These are phyloP conservation scores for Adoxophyes honmai DNA, from an alignment of 1,140 invertebrate species.

Conservation along the genomic window DNA sequence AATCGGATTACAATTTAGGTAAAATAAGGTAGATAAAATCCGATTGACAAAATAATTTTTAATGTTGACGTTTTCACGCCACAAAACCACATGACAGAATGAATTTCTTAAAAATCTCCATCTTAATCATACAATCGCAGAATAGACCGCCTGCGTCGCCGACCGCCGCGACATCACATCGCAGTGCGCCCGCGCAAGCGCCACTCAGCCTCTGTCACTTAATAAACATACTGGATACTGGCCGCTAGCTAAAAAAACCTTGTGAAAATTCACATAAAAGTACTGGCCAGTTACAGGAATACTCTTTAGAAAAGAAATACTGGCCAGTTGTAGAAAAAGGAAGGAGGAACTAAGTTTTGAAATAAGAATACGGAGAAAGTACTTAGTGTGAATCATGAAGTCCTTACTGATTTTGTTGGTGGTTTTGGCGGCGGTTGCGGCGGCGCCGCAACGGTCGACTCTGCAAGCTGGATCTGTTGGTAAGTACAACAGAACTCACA, in stretches of 20 bases:
- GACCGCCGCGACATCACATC: slow-evolving; percentile 8
- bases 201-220: slow-evolving; percentile 2
- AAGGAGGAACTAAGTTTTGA: too few relatives aligned
- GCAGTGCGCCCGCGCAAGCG: slow-evolving; percentile 10
- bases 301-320: neutral
- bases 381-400: slow-evolving; percentile 16
- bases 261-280: neutral
- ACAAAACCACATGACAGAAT: too few relatives aligned
- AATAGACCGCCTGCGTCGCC: slow-evolving; percentile 3
- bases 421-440: slow-evolving; percentile 14
- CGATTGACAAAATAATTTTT: too few relatives aligned
- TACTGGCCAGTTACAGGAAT: neutral
- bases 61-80: too few relatives aligned
- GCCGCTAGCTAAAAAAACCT: neutral
- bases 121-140: neutral
- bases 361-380: neutral
- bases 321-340: neutral
- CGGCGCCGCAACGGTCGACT: slow-evolving; percentile 18
- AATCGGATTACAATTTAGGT: too few relatives aligned
- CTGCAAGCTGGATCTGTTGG: slow-evolving; percentile 24
- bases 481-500: too few relatives aligned
- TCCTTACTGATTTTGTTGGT: slow-evolving; percentile 19
- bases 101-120: too few relatives aligned
- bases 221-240: slow-evolving; percentile 4
- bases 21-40: too few relatives aligned